Evolutionary conservation across 2,113 vertebrate genomes (phyloP), one percentile per base, ranked within the genome.

Genomic region (Cyphomyrus plagiostoma): DNA sequence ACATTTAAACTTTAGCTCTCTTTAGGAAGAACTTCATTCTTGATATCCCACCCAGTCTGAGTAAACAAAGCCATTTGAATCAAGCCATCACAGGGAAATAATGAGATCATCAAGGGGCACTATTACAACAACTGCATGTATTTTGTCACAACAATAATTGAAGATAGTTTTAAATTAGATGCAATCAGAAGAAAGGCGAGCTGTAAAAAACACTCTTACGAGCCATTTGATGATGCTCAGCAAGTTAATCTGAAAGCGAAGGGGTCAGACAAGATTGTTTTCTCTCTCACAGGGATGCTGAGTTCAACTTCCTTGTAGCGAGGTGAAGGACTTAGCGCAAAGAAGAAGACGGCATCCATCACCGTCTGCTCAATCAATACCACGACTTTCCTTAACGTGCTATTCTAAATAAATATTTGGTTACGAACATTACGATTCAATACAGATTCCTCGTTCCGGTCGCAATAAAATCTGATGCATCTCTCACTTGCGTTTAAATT

Each of bases 101-200:
- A 89, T 88, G 89, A 90, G 66, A 83, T 90, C 83, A 89, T 53
- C 26, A 39, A 26, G 53, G 50, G 80, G 56, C 82, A 85, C 87
- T 45, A 86, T 90, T 82, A 92, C 86, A 89, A 91, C 89, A 91
- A 89, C 88, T 56, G 19, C 53, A 56, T 56, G n/a, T 11, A 89
- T 91, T 89, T 90, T 90, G 89, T 91, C 77, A 83, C 45, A 89
- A 90, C 84, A 91, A 85, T 92, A 91, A 91, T 89, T 66, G 77
- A 88, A 89, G 86, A 52, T 87, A 88, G 84, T 89, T 91, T 87
- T 91, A 89, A 91, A 92, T 90, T 91, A 90, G 83, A 91, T 48
- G 56, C 42, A 35, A 89, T 90, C 46, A 90, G 87, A 88, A 74
- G 82, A 58, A 91, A 13, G 26, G 77, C 30, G 85, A 52, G 53